Evolutionary conservation across 2,797 vertebrate species (phyloP), one percentile per base, ranked within the genome.

Genomic region (Labroides dimidiatus): DNA sequence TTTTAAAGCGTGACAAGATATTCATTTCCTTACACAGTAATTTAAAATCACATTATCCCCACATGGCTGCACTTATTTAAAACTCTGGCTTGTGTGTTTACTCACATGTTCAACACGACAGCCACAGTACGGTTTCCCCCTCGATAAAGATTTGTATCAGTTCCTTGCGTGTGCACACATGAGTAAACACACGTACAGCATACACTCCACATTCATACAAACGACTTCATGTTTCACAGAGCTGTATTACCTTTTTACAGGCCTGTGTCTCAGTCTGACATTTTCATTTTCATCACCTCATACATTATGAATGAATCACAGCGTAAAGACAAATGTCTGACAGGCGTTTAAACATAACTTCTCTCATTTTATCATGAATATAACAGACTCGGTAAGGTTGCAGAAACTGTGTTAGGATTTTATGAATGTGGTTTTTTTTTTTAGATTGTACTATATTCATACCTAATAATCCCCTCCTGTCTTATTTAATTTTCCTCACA

Each of bases 281-380:
- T 89, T 92, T 90, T 81, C 67, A 71, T 89, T 91, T 92, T 84
- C 80, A 85, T 87, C 77, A 77, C 69, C 75, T 89, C 69, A 85
- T 92, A 75, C 84, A 90, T 93, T 87, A 86, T 89, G 72, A 89
- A 93, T 89, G 71, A 78, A 71, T 71, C 68, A 65, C 51, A 83
- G 83, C 82, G 85, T 88, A 89, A 91, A 84, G 91, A 81, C 83
- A 84, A 76, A 87, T 79, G 73, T 87, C 73, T 84, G 77, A 88
- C 84, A 84, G 84, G 57, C 82, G 80, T 91, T 90, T 85, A 73
- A 82, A 81, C 62, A 41, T 75, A 53, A 50, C 78, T 71, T 82
- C 85, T 75, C 76, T 75, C 42, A 36, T 69, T 82, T 75, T 27
- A 64, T 73, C 37, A 44, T 75, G 33, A 64, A 81, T 81, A 77